Conservation (phyloP, 1,140 invertebrate genomes). For the Dendroctonus ponderosae region DNA sequence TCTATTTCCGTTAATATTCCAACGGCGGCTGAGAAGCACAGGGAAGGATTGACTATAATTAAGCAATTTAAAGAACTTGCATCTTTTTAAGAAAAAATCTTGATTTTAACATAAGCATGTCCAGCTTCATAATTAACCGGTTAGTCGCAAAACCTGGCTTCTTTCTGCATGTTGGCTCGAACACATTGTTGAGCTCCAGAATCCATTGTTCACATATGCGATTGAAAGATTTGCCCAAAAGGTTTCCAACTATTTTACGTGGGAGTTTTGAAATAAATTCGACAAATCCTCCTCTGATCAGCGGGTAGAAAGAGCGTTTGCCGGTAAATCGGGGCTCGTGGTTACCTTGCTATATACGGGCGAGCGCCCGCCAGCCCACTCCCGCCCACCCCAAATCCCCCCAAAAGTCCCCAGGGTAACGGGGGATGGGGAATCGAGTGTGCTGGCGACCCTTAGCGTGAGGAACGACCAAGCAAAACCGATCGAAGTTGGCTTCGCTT, state of each 20-base stretch:
- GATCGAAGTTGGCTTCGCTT: constrained; percentile 45
- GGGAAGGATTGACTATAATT: too few relatives aligned
- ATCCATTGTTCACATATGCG: too few relatives aligned
- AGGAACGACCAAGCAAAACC: constrained; percentile 51
- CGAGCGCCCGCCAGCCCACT: constrained; percentile 25
- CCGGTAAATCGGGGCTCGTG: constrained; percentile 37
- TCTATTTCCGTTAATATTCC: constrained; percentile 36
- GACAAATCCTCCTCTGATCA: constrained; percentile 15
- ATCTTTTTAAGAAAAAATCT: too few relatives aligned
- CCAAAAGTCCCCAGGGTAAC: constrained; percentile 12
- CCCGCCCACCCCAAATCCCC: not conserved
- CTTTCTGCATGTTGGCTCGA: too few relatives aligned
- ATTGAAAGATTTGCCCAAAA: too few relatives aligned
- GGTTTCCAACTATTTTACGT: too few relatives aligned
- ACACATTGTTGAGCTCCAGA: too few relatives aligned
- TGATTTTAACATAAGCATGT: too few relatives aligned
- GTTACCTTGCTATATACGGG: constrained; percentile 37
- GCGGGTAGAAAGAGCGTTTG: constrained; percentile 29
- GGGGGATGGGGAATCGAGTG: constrained; percentile 26
- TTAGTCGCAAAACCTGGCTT: too few relatives aligned
- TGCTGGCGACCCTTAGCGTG: constrained; percentile 45
- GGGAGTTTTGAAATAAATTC: too few relatives aligned
- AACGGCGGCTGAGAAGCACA: constrained; percentile 11
- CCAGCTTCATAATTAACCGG: too few relatives aligned
- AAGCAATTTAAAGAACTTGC: too few relatives aligned